phyloP scores from a whole-genome alignment of 2,797 vertebrate species.

The Zenarchopterus dispar region DNA sequence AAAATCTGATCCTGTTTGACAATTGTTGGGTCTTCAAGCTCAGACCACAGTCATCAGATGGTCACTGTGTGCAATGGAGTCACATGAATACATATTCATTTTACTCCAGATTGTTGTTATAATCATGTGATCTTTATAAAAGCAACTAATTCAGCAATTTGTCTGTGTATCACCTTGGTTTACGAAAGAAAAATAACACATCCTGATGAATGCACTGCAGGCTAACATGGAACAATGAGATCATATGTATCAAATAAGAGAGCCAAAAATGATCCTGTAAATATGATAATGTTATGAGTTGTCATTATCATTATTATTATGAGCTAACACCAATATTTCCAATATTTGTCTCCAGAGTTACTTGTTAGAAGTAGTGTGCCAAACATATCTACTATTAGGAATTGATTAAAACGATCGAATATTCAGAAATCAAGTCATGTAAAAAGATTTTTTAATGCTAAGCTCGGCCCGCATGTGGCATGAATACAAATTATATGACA shows the following conservation, averaged over 20 bases:
- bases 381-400: constrained; percentile 11
- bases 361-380: neutral
- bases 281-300: too few relatives aligned
- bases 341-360: neutral
- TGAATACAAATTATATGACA: constrained; percentile 81
- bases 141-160: constrained; percentile 42
- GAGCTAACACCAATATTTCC: neutral
- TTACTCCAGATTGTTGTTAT: constrained; percentile 49
- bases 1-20: constrained; percentile 51
- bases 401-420: neutral
- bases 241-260: too few relatives aligned
- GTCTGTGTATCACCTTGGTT: constrained; percentile 2
- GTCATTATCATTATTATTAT: too few relatives aligned
- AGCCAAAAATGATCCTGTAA: too few relatives aligned
- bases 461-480: constrained; percentile 67
- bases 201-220: constrained; percentile 25
- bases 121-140: constrained; percentile 63
- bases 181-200: constrained; percentile 20
- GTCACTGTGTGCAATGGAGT: constrained; percentile 23
- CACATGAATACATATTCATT: constrained; percentile 24
- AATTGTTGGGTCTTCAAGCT: constrained; percentile 57
- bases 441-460: constrained; percentile 56
- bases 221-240: neutral
- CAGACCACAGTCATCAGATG: constrained; percentile 24
- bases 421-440: constrained; percentile 34